Percentiles rank a stretch among this genome's conserved stretches.
Conservation (phyloP, 2,888 invertebrate genomes). For the Lithosia quadra region DNA sequence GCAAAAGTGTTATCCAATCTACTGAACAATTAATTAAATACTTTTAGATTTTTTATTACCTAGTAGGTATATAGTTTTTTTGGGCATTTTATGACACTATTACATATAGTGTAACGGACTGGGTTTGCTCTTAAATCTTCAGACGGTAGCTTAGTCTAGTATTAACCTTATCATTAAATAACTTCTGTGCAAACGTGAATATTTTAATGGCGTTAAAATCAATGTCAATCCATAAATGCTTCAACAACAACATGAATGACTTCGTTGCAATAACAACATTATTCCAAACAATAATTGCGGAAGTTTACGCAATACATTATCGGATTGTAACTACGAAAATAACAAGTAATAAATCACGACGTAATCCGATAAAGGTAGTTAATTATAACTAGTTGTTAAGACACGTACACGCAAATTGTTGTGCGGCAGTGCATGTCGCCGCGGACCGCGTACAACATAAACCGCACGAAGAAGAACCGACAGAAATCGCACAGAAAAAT, state of each 20-base stretch:
- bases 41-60: slow-evolving; percentile 22
- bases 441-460: not conserved
- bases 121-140: not conserved
- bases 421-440: not conserved
- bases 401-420: not conserved
- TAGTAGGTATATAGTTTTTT: not conserved
- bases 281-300: not conserved
- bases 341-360: not conserved
- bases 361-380: not conserved
- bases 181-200: not conserved
- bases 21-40: slow-evolving; percentile 30
- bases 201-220: not conserved
- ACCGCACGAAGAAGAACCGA: too few species aligned
- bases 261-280: not conserved
- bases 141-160: not conserved
- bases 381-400: not conserved
- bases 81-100: not conserved
- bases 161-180: not conserved
- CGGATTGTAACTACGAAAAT: slow-evolving; percentile 1
- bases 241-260: not conserved
- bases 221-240: not conserved
- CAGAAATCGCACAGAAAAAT: not conserved
- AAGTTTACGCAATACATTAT: not conserved
- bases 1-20: slow-evolving; percentile 39
- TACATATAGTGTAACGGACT: not conserved